phyloP scores from a whole-genome alignment of 2,888 invertebrate species.

The Sinohyriopsis cumingii region DNA sequence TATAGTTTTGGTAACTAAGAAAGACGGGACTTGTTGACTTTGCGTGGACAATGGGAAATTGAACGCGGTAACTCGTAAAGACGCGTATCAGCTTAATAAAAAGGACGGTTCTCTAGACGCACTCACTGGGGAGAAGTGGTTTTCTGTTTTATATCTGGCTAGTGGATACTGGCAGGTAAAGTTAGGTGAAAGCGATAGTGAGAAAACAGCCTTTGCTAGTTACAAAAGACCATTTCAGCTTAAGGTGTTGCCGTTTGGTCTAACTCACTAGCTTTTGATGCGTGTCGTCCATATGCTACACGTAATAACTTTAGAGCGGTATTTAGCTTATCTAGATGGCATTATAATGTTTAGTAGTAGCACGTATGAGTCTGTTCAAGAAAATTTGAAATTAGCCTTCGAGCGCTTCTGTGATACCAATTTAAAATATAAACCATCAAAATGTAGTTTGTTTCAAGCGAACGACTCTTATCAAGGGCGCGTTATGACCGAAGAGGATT shows the following conservation, averaged over 20 bases:
- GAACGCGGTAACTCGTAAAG: conserved; percentile 18
- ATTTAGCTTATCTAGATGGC: conserved; percentile 41
- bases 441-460: conserved; percentile 31
- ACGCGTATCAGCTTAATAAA: conserved; percentile 16
- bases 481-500: conserved; percentile 4
- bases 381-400: conserved; percentile 29
- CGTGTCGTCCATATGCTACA: conserved; percentile 21
- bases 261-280: conserved; percentile 34
- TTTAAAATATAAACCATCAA: conserved; percentile 42
- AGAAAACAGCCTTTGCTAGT: conserved; percentile 34
- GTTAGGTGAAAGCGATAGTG: conserved; percentile 12
- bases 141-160: conserved; percentile 34
- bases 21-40: conserved; percentile 6
- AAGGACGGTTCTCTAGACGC: conserved; percentile 21
- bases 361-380: conserved; percentile 18
- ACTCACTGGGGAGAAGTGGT: conserved; percentile 31
- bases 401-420: conserved; percentile 24
- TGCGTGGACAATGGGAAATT: conserved; percentile 24
- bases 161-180: conserved; percentile 44
- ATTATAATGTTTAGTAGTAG: conserved; percentile 31
- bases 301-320: conserved; percentile 17
- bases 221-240: conserved; percentile 18
- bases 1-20: conserved; percentile 1
- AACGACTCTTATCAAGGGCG: conserved; percentile 20
- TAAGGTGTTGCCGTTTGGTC: conserved; percentile 33